These are phyloP conservation scores for Centruroides vittatus DNA, from an alignment of 1,140 invertebrate genomes.

Conservation along the genomic window DNA sequence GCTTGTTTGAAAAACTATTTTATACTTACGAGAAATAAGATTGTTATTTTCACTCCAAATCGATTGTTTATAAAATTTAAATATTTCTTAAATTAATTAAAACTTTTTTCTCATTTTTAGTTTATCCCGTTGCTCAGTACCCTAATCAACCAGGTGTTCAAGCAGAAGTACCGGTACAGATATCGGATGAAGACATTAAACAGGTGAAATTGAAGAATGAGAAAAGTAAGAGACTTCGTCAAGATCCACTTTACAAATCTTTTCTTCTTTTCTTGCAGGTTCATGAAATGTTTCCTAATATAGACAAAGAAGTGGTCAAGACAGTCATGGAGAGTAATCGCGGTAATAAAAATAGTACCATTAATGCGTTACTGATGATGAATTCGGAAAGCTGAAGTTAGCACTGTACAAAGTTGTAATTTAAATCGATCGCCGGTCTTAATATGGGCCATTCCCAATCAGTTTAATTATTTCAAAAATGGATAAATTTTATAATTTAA, in stretches of 20 bases:
- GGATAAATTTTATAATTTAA: too few relatives aligned
- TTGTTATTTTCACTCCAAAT: too few relatives aligned
- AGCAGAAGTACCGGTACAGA: slow-evolving; percentile 23
- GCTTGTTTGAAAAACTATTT: too few relatives aligned
- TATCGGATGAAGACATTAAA: slow-evolving; percentile 57
- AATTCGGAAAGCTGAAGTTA: slow-evolving; percentile 7
- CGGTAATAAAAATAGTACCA: slow-evolving; percentile 77
- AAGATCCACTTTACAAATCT: not conserved
- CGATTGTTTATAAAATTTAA: too few relatives aligned
- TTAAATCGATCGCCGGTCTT: too few relatives aligned
- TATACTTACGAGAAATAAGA: too few relatives aligned
- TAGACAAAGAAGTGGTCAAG: slow-evolving; percentile 81
- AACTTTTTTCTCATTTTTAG: too few relatives aligned
- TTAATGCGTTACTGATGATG: slow-evolving; percentile 83
- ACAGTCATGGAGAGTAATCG: slow-evolving; percentile 76
- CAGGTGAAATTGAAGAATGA: slow-evolving; percentile 37
- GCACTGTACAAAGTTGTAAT: not conserved
- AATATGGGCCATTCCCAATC: too few relatives aligned
- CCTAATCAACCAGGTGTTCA: too few relatives aligned
- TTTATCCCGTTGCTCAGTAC: too few relatives aligned
- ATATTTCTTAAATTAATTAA: too few relatives aligned
- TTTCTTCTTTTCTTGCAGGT: slow-evolving; percentile 38
- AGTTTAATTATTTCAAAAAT: too few relatives aligned
- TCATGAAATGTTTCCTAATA: slow-evolving; percentile 89
- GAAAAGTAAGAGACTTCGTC: not conserved